Percentiles rank a stretch among this genome's conserved stretches.
phyloP scores from a whole-genome alignment of 1,140 invertebrate genomes.

The Asobara japonica region DNA sequence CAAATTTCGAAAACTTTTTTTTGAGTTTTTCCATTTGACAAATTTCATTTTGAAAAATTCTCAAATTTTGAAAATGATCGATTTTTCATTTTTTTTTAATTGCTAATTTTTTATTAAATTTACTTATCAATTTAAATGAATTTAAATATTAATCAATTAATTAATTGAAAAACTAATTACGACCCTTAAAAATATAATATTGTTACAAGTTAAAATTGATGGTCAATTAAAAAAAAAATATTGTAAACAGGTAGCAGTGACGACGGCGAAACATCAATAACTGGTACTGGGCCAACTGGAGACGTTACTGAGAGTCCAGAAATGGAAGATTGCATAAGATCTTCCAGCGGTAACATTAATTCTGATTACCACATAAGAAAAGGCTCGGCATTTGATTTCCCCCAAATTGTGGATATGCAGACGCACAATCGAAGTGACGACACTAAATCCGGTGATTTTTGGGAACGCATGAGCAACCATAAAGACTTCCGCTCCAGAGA shows the following conservation, averaged over 20 bases:
- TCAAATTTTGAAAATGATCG: too few relatives aligned
- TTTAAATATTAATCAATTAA: too few relatives aligned
- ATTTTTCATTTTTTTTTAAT: too few relatives aligned
- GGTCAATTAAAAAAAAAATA: too few relatives aligned
- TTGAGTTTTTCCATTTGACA: too few relatives aligned
- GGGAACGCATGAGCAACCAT: not conserved
- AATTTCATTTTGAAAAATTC: too few relatives aligned
- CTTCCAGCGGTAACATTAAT: not conserved
- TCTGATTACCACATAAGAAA: not conserved
- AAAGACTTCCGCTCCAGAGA: not conserved
- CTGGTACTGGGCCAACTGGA: slow-evolving; percentile 42
- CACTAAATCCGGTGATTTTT: not conserved
- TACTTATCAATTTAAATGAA: too few relatives aligned
- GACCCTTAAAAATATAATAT: too few relatives aligned
- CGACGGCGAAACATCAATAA: slow-evolving; percentile 56
- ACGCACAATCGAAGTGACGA: not conserved
- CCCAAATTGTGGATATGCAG: slow-evolving; percentile 7
- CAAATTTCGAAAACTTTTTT: too few relatives aligned
- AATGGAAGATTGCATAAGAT: not conserved
- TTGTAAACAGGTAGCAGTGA: slow-evolving; percentile 60
- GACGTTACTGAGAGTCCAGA: slow-evolving; percentile 34
- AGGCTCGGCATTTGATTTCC: not conserved
- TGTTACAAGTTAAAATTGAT: too few relatives aligned
- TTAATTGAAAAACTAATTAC: too few relatives aligned
- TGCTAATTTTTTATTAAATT: too few relatives aligned